Conservation (phyloP, 2,113 vertebrate species). For the Chascanopsetta lugubris region DNA sequence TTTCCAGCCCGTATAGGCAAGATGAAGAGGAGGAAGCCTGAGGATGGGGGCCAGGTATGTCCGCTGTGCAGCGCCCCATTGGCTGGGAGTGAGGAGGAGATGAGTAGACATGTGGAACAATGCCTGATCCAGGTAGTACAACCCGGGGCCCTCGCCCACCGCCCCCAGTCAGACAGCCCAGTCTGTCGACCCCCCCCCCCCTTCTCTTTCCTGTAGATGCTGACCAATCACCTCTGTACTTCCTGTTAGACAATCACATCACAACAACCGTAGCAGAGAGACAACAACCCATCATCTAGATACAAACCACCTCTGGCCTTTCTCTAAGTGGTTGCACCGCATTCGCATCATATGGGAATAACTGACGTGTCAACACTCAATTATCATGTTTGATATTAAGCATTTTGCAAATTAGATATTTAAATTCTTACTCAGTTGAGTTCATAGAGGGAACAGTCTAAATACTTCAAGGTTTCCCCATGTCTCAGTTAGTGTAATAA, state of each 20-base stretch:
- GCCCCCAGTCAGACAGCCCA: slow-evolving; percentile 68
- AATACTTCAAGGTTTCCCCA: background rate
- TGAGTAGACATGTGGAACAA: slow-evolving; percentile 99
- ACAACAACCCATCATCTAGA: slow-evolving; percentile 5
- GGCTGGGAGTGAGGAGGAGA: slow-evolving; percentile 99
- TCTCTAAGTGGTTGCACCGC: slow-evolving; percentile 4
- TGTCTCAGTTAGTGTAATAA: background rate
- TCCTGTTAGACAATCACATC: slow-evolving; percentile 44
- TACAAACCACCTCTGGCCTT: background rate
- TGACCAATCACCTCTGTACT: slow-evolving; percentile 47
- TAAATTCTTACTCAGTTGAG: background rate
- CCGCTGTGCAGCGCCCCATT: slow-evolving; percentile 97
- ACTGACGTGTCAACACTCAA: background rate
- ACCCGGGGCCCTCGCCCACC: slow-evolving; percentile 58
- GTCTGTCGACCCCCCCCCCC: slow-evolving; percentile 56
- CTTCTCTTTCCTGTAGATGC: slow-evolving; percentile 51
- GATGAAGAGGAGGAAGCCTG: slow-evolving; percentile 99
- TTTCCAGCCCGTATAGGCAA: slow-evolving; percentile 96
- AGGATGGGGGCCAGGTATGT: slow-evolving; percentile 99
- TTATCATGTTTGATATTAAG: background rate
- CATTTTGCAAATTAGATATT: background rate
- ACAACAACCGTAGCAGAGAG: slow-evolving; percentile 12
- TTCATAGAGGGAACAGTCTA: background rate
- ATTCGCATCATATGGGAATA: slow-evolving; percentile 50
- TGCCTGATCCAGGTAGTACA: slow-evolving; percentile 98